Evolutionary conservation across 2,888 invertebrate genomes (phyloP).

Genomic region (Lacanobia wlatinum): DNA sequence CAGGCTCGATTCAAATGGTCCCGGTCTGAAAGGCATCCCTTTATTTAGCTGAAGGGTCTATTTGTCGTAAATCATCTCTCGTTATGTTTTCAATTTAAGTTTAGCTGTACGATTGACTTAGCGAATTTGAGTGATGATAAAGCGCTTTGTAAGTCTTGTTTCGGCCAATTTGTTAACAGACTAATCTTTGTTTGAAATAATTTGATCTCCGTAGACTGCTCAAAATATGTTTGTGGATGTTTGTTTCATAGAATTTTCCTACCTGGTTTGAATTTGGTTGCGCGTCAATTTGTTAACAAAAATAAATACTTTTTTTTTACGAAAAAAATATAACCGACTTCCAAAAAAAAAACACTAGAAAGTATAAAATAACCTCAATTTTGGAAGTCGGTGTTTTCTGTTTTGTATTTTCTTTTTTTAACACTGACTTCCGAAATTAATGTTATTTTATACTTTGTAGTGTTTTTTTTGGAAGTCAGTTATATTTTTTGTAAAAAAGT

Average conservation of each 20-base stretch:
- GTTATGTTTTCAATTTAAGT: constrained; percentile 60
- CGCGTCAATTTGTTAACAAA: neutral
- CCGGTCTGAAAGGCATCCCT: constrained; percentile 62
- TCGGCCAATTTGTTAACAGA: constrained; percentile 23
- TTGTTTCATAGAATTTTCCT: constrained; percentile 6
- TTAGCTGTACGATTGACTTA: constrained; percentile 43
- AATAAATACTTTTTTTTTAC: neutral
- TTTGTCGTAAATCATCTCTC: constrained; percentile 67
- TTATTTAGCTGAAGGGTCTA: constrained; percentile 63
- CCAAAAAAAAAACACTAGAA: no score
- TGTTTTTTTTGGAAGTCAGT: no score
- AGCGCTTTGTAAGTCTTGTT: constrained; percentile 39
- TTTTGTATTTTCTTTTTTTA: no score
- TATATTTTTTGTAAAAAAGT: no score
- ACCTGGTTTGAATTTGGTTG: neutral
- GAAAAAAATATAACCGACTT: no score
- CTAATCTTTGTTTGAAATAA: constrained; percentile 26
- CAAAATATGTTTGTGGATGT: neutral
- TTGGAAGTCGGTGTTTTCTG: no score
- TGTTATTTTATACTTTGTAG: no score
- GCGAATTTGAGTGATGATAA: constrained; percentile 32
- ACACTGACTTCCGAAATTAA: no score
- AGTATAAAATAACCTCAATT: no score
- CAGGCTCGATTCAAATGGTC: constrained; percentile 68
- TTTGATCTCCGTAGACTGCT: neutral